These are phyloP conservation scores for Hemithea aestivaria DNA, from an alignment of 2,888 invertebrate species.

Conservation along the genomic window DNA sequence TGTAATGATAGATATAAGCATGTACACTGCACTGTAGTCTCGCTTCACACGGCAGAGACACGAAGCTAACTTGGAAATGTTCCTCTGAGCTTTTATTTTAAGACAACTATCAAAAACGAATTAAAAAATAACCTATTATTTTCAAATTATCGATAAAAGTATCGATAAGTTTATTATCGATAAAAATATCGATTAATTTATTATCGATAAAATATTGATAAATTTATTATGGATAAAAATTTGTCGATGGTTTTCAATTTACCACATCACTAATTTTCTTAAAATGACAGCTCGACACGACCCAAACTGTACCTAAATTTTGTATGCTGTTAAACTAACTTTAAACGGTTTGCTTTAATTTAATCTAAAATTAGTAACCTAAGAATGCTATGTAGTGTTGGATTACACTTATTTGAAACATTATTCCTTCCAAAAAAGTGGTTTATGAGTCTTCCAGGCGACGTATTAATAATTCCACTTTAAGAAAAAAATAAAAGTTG, in stretches of 20 bases:
- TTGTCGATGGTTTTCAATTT: no score
- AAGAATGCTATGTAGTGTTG: constrained; percentile 62
- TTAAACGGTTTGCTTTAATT: constrained; percentile 57
- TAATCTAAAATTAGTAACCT: constrained; percentile 48
- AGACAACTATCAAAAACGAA: constrained; percentile 14
- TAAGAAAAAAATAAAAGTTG: no score
- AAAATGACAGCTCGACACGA: constrained; percentile 35
- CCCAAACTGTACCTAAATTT: constrained; percentile 42
- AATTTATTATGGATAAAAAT: no score
- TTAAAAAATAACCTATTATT: no score
- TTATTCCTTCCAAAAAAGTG: constrained; percentile 17
- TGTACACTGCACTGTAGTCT: constrained; percentile 31
- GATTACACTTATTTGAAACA: constrained; percentile 40
- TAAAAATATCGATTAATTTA: no score
- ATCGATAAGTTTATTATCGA: constrained; percentile 13
- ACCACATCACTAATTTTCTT: constrained; percentile 19
- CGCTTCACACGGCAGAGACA: constrained; percentile 41
- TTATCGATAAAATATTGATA: constrained; percentile 14
- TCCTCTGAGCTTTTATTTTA: constrained; percentile 35
- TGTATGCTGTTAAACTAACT: constrained; percentile 37
- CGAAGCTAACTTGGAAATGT: constrained; percentile 36
- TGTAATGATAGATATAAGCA: constrained; percentile 24
- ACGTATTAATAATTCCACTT: no score
- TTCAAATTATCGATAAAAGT: constrained; percentile 10
- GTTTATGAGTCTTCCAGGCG: no score